Base-by-base conservation (phyloP, 1,140 invertebrate genomes). In the Drosophila albomicans region DNA sequence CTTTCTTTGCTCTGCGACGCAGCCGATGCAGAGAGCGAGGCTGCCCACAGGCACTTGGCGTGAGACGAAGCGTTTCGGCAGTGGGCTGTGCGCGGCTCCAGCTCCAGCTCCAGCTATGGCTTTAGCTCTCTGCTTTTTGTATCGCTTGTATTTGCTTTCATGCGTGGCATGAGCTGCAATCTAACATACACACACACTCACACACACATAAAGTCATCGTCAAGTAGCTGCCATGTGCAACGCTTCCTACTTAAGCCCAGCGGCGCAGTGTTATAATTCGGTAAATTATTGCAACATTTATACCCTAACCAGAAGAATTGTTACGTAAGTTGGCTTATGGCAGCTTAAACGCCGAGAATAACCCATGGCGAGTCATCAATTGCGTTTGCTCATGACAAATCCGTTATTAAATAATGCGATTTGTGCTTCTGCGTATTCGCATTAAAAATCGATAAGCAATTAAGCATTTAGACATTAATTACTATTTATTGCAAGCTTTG, bases 31-130 rank as follows among this genome's bases (percentile, higher is more conserved):
- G 20, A 25, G 51, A 51, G 72, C 52, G 45, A 59, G 72, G 72
- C 85, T 75, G 80, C 84, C 84, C 84, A 87, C 84, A 87, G 80
- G 84, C 80, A 88, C 80, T 87, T 84, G 80, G 84, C 80, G 75
- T 80, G 75, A 74, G 78, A 59, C 75, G 78, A 77, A 79, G 69
- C 69, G 64, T 74, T 74, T 78, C 65, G 59, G 64, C 65, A 65
- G 84, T 87, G 84, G 82, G 82, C 82, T 75, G 79, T 46, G 32
- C 16, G 51, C 16, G 48, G 58, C 73, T 70, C 58, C 30, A 63
- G 51, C 51, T 62, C 35, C 28, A 59, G 43, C 57, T 71, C 38
- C 46, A 73, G 51, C 62, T 48, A 15, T 35, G 58, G 41, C 74
- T 57, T 16, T 32, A 28, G 43, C 28, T 64, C 43, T 64, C 13